Conservation (phyloP, 2,797 vertebrate species). For the Halcyon chelicuti region DNA sequence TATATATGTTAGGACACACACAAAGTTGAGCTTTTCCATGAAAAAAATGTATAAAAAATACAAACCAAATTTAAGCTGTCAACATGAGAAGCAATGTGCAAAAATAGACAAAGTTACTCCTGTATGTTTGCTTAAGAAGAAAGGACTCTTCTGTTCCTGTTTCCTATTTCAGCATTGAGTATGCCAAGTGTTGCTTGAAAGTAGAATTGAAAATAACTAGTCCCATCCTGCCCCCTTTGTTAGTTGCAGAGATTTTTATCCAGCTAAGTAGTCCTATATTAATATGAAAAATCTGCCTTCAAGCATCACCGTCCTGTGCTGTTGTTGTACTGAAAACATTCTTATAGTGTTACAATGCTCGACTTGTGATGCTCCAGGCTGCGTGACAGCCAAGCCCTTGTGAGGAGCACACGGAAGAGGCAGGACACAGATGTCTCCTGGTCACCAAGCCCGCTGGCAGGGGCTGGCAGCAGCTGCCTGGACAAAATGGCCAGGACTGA, state of each 20-base stretch:
- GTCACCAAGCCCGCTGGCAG: neutral
- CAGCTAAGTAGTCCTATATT: neutral
- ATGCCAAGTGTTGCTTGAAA: neutral
- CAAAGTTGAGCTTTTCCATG: slow-evolving; percentile 29
- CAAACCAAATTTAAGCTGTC: slow-evolving; percentile 36
- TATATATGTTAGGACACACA: neutral
- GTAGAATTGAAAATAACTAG: neutral
- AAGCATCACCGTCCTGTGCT: neutral
- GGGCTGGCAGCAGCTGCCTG: neutral
- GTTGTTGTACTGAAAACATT: neutral
- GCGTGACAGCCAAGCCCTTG: neutral
- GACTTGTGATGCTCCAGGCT: neutral
- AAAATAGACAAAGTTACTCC: slow-evolving; percentile 48
- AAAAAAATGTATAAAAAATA: slow-evolving; percentile 61
- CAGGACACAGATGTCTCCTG: neutral
- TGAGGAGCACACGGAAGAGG: neutral
- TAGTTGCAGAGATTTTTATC: neutral
- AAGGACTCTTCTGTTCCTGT: neutral
- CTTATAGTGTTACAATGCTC: neutral
- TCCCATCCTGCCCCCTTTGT: neutral
- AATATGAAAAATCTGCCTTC: neutral
- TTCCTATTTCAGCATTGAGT: neutral
- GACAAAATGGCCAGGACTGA: neutral
- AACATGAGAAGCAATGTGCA: slow-evolving; percentile 54
- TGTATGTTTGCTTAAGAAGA: slow-evolving; percentile 35